These are phyloP conservation scores for Rhaphigaster nebulosa DNA, from an alignment of 2,888 invertebrate genomes.

Conservation along the genomic window DNA sequence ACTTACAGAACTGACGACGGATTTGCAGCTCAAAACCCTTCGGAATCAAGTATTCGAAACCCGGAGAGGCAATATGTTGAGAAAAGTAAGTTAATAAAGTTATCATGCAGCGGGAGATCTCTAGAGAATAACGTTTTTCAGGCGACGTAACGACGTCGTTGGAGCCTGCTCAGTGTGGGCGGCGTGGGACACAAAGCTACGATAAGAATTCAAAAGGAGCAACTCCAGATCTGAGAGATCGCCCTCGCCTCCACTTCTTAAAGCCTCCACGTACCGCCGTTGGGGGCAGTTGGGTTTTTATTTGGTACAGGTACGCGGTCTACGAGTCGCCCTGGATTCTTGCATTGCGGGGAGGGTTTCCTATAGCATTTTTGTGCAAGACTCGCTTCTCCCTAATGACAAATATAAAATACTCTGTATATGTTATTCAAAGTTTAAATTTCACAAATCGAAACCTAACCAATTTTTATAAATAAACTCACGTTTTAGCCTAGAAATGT, in stretches of 20 bases:
- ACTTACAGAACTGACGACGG: not conserved
- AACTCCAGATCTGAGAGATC: conserved; percentile 47
- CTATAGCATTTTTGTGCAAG: not conserved
- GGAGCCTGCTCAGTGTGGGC: conserved; percentile 31
- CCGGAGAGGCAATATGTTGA: conserved; percentile 29
- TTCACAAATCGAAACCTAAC: no score
- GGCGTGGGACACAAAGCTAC: conserved; percentile 38
- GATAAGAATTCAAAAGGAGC: conserved; percentile 47
- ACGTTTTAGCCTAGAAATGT: no score
- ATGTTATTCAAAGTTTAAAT: no score
- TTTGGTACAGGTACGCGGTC: conserved; percentile 27
- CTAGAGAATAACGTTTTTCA: conserved; percentile 38
- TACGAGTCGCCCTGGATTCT: not conserved
- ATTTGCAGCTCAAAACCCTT: not conserved
- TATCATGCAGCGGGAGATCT: conserved; percentile 51
- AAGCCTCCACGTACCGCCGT: conserved; percentile 44
- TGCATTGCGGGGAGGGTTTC: not conserved
- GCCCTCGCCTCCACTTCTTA: conserved; percentile 40
- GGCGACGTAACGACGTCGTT: conserved; percentile 53
- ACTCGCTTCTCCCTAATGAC: not conserved
- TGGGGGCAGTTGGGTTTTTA: conserved; percentile 39
- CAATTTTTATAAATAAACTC: no score
- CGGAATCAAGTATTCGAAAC: conserved; percentile 39
- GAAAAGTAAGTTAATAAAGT: conserved; percentile 57
- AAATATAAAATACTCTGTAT: no score